Evolutionary conservation across 2,797 vertebrate species (phyloP), one percentile per base, ranked within the genome.

Genomic region (Cirrhinus mrigala): DNA sequence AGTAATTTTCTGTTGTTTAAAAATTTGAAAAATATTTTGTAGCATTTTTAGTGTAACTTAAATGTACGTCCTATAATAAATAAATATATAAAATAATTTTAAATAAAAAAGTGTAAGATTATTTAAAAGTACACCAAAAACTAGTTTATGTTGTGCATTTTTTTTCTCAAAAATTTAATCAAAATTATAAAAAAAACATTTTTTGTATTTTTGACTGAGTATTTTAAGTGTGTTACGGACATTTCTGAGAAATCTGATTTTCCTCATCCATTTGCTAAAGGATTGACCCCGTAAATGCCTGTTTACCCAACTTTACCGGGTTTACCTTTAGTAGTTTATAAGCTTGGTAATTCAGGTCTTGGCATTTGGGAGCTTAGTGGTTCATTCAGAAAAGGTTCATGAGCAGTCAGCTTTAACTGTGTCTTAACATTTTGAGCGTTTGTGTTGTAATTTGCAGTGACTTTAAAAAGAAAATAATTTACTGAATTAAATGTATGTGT

Each of bases 331-430:
- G 9, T 64, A 2, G 4, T 48, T 33, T 29, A 20, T 46, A 68
- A 79, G 48, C 70, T 75, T 58, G 76, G 6, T 58, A n/a, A 71
- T 29, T 79, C 46, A 12, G 18, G 52, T 20, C 10, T 54, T 44
- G 12, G 29, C 22, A 66, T 24, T 56, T 75, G 24, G 6, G 60
- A 87, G 64, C 81, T 87, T 85, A 87, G 48, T 24, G 44, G 9
- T 87, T 87, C 68, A 62, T 83, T 87, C 60, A 75, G 27, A 73
- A 58, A 75, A 58, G 40, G 33, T 75, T 74, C 44, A 74, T 9
- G 22, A 33, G 20, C 22, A 20, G 33, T 54, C 18, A 75, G 27
- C 10, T 37, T 56, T 56, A 56, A 22, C 50, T 4, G 18, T 2
- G 50, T 76, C 74, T 56, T 76, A 15, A 56, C 11, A 50, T 50